Conservation (phyloP, 2,797 vertebrate genomes). For the Phoxinus dragarum region DNA sequence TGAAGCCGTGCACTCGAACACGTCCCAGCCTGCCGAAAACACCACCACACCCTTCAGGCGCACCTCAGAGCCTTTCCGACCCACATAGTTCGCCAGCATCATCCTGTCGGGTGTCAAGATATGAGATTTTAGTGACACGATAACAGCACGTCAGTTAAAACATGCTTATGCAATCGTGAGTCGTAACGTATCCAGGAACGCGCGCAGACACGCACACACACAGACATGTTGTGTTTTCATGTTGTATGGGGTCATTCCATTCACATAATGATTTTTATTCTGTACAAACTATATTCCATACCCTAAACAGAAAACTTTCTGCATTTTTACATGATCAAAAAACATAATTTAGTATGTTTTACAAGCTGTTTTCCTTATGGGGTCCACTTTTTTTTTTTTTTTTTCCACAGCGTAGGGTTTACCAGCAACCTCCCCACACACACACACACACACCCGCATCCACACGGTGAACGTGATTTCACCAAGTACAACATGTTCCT, state of each 20-base stretch:
- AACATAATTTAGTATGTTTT: not conserved
- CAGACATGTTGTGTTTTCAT: not conserved
- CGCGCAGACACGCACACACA: not conserved
- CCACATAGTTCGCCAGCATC: constrained; percentile 97
- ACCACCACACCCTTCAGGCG: constrained; percentile 92
- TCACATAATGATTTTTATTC: not conserved
- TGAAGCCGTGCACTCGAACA: constrained; percentile 92
- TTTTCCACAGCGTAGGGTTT: not conserved
- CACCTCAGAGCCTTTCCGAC: constrained; percentile 88
- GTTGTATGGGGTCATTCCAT: not conserved
- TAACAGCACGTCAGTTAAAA: constrained; percentile 15
- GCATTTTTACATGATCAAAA: not conserved
- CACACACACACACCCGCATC: not conserved
- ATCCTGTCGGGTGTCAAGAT: constrained; percentile 78
- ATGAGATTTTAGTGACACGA: not conserved
- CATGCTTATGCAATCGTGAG: not conserved
- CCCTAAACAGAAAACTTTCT: not conserved
- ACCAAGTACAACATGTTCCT: not conserved
- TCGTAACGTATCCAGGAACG: not conserved
- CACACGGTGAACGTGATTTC: too few relatives aligned
- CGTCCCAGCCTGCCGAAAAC: constrained; percentile 98
- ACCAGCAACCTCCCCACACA: not conserved
- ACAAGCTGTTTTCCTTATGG: not conserved
- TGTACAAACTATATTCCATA: not conserved
- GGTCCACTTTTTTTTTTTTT: too few relatives aligned